Evolutionary conservation across 2,888 invertebrate species (phyloP).

Genomic region (Mesodorylaimus sp.): DNA sequence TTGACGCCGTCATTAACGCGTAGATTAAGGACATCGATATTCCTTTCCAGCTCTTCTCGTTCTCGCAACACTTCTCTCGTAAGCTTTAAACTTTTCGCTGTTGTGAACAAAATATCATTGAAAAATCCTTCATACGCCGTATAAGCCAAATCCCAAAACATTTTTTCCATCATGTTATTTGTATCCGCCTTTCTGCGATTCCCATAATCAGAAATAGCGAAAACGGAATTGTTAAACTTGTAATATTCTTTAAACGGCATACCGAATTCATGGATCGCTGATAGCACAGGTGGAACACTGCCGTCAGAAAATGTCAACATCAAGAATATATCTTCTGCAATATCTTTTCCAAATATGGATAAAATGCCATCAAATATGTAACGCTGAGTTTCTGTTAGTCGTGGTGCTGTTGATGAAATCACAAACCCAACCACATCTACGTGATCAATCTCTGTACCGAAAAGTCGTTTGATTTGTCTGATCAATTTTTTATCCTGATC

Average conservation of each 20-base stretch:
- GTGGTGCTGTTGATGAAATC: conserved; percentile 12
- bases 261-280: neutral
- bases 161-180: too few species aligned
- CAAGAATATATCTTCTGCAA: conserved; percentile 15
- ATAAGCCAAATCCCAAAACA: too few species aligned
- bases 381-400: conserved; percentile 15
- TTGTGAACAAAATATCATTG: too few species aligned
- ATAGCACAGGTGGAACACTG: conserved; percentile 15
- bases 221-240: conserved; percentile 18
- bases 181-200: too few species aligned
- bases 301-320: conserved; percentile 17
- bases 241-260: neutral
- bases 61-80: too few species aligned
- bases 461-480: neutral
- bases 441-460: conserved; percentile 7
- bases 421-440: conserved; percentile 17
- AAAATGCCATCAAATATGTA: conserved; percentile 16
- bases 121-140: too few species aligned
- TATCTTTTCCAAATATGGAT: conserved; percentile 16
- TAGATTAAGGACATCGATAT: too few species aligned
- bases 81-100: too few species aligned
- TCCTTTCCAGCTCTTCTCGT: too few species aligned
- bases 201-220: too few species aligned
- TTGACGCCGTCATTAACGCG: too few species aligned
- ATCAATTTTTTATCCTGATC: conserved; percentile 7